Percentiles rank a stretch among this genome's conserved stretches.
These are phyloP conservation scores for Microdon myrmicae DNA, from an alignment of 2,888 invertebrate genomes.

Conservation along the genomic window DNA sequence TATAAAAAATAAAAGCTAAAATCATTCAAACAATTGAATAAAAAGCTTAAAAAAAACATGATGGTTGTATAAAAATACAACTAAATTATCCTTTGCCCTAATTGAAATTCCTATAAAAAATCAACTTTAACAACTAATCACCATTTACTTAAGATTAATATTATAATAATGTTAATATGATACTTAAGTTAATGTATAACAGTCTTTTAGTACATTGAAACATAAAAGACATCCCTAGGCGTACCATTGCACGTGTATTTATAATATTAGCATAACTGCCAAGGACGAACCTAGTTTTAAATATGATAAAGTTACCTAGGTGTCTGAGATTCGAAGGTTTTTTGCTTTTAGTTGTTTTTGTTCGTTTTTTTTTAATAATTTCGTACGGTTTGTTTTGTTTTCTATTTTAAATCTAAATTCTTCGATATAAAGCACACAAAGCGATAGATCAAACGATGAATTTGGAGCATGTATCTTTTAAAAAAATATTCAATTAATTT, in stretches of 20 bases:
- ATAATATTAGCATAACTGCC: too few species aligned
- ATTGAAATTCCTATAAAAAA: constrained; percentile 42
- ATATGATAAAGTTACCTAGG: too few species aligned
- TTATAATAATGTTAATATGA: constrained; percentile 17
- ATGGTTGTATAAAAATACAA: constrained; percentile 29
- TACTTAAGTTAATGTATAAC: constrained; percentile 61
- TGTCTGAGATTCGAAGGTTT: too few species aligned
- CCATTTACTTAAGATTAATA: constrained; percentile 29
- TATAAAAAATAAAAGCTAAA: constrained; percentile 8
- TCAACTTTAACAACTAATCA: constrained; percentile 49
- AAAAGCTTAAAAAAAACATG: not conserved
- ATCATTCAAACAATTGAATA: not conserved
- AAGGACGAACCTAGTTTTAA: too few species aligned
- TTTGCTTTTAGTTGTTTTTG: not conserved
- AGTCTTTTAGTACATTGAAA: constrained; percentile 65
- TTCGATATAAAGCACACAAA: constrained; percentile 13
- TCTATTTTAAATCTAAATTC: not conserved
- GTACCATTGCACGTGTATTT: constrained; percentile 14
- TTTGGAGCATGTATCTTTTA: not conserved
- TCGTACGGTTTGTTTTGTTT: constrained; percentile 21
- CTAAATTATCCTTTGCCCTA: constrained; percentile 30
- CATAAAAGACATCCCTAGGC: constrained; percentile 54
- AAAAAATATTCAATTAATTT: constrained; percentile 77
- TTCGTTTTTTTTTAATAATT: constrained; percentile 6
- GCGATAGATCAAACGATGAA: constrained; percentile 1